Evolutionary conservation across 30 jellyfish, hydroid and myxozoan species (phyloP).

Genomic region (Pseudorhiza aurosa): DNA sequence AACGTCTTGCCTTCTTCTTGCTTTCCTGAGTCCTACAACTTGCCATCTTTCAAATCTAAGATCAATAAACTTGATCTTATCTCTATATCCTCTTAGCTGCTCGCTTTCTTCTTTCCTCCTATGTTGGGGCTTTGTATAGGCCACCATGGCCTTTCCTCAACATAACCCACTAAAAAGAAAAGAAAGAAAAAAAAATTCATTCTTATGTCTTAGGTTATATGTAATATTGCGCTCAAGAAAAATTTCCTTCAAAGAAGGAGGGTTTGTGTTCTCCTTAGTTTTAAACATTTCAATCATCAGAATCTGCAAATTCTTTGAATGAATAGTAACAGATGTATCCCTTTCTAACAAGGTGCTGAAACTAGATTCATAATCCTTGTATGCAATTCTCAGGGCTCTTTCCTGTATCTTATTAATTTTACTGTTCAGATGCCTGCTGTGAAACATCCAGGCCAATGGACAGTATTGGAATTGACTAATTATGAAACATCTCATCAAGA

Average conservation of each 20-base stretch:
- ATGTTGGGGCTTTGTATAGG: no score
- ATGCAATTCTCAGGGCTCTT: constrained; percentile 26
- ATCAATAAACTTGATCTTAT: no score
- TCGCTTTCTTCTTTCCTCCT: no score
- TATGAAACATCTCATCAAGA: constrained; percentile 34
- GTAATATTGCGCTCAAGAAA: not conserved
- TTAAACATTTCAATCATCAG: constrained; percentile 30
- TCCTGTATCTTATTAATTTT: not conserved
- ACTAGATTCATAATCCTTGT: constrained; percentile 12
- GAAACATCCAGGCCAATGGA: constrained; percentile 46
- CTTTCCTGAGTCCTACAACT: no score
- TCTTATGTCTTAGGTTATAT: constrained; percentile 3
- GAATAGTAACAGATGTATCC: not conserved
- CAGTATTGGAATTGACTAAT: constrained; percentile 39
- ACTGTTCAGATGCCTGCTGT: constrained; percentile 3
- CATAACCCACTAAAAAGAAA: no score
- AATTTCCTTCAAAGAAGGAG: constrained; percentile 32
- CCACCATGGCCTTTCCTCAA: no score
- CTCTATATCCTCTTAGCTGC: no score
- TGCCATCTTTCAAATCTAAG: no score
- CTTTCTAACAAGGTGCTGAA: constrained; percentile 7
- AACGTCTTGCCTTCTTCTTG: no score
- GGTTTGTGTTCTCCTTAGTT: constrained; percentile 11
- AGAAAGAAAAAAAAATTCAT: not conserved
- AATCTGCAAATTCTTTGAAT: not conserved